Base-by-base conservation (phyloP, 2,113 vertebrate species). In the Ibidorhyncha struthersii region DNA sequence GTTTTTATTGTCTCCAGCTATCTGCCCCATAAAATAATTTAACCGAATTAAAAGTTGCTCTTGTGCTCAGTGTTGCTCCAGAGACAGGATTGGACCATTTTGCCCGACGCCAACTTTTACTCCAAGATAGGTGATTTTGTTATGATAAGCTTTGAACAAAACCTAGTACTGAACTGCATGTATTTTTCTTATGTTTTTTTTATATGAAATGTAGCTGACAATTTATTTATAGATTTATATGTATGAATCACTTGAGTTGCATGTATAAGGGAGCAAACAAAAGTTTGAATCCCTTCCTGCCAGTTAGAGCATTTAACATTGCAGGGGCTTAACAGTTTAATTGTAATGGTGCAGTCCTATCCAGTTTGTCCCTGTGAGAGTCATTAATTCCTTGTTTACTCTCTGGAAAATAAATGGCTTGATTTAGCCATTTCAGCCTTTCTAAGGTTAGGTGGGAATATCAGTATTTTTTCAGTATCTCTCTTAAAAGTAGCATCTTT, bases 1-100 rank as follows among this genome's bases (percentile, higher is more conserved):
- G 18, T 38, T 95, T 95, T 86, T 83, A 78, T 86, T 90, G 38
- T 97, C 55, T 93, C 74, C 72, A 88, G 32, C n/a, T 90, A 32
- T 88, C 93, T 90, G 25, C 56, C 27, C 58, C 23, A 8, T 41
- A 67, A 95, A 89, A 89, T 65, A 74, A 82, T 38, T 61, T 88
- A 91, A 73, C 59, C 65, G 56, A 88, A 77, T 65, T 72, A 88
- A 86, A 73, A 83, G 40, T 80, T 92, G 49, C n/a, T 76, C 2
- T 76, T 90, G 43, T 47, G 20, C 9, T 58, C 19, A 52, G 40
- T 45, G 25, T 55, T 86, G 43, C 82, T 86, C 20, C 49, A 90
- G 53, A 82, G 49, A 40, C 26, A 71, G 18, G 14, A 56, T 16
- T 56, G 27, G 38, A 85, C 8, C 6, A 67, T 93, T 90, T 89